Percentiles rank a stretch among this genome's conserved stretches.
phyloP scores from a whole-genome alignment of 2,888 invertebrate genomes.

The Drosophila siamana region DNA sequence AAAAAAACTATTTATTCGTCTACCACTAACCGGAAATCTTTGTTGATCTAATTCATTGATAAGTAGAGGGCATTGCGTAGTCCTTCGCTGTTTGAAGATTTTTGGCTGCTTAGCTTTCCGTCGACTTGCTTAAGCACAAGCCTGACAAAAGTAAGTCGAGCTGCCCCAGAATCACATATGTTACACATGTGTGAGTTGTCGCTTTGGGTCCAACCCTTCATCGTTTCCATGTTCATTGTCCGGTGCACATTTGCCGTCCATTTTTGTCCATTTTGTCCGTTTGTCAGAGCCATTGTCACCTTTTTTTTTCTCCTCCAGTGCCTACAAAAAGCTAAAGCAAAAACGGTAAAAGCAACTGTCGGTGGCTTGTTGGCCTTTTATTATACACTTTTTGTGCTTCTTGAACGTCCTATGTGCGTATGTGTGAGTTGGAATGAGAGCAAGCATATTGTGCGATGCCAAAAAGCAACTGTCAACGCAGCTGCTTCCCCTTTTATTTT shows the following conservation, averaged over 20 bases:
- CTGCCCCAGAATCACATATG: constrained; percentile 42
- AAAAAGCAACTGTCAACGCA: constrained; percentile 70
- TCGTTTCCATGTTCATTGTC: constrained; percentile 34
- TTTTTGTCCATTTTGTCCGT: constrained; percentile 54
- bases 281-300: constrained; percentile 72
- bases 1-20: not conserved
- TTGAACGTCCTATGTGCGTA: constrained; percentile 9
- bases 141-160: constrained; percentile 15
- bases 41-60: not conserved
- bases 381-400: constrained; percentile 53
- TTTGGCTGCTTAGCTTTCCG: not conserved
- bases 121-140: constrained; percentile 15
- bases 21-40: not conserved
- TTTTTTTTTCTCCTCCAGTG: constrained; percentile 57
- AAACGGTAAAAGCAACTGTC: constrained; percentile 71
- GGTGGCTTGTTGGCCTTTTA: constrained; percentile 76
- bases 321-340: constrained; percentile 40
- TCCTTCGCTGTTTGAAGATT: not conserved
- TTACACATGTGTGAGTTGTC: constrained; percentile 50
- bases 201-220: constrained; percentile 30
- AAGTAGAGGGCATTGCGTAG: not conserved
- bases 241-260: constrained; percentile 68
- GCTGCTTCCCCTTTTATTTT: constrained; percentile 58
- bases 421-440: constrained; percentile 21
- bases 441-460: constrained; percentile 55